phyloP scores from a whole-genome alignment of 2,113 vertebrate genomes.

The Sinocyclocheilus grahami region DNA sequence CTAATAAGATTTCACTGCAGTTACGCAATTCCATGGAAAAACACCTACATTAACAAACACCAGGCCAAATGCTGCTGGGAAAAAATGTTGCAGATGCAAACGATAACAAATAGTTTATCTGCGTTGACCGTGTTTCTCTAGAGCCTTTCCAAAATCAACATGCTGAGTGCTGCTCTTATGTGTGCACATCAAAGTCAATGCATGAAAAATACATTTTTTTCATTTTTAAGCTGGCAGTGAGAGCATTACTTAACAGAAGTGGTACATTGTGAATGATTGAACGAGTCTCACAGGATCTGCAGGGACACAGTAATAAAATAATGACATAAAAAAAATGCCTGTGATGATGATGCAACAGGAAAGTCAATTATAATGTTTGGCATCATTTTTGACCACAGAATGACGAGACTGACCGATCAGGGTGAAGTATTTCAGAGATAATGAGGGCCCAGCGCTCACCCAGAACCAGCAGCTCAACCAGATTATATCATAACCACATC shows the following conservation, averaged over 20 bases:
- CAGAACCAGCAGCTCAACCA: background rate
- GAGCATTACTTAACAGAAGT: background rate
- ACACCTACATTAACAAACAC: background rate
- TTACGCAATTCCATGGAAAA: background rate
- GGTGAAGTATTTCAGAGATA: background rate
- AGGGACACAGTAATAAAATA: no score
- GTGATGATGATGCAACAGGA: background rate
- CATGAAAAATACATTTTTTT: background rate
- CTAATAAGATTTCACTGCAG: background rate
- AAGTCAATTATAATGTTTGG: background rate
- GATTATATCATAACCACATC: conserved; percentile 7
- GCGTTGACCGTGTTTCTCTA: conserved; percentile 27
- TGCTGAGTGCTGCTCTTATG: no score
- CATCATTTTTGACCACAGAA: background rate
- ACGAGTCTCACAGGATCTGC: background rate
- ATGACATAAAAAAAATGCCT: no score
- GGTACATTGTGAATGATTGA: background rate
- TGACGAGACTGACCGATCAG: background rate
- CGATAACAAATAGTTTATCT: conserved; percentile 52
- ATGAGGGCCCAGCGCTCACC: background rate
- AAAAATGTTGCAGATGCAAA: conserved; percentile 44
- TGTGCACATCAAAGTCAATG: no score
- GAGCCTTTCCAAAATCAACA: conserved; percentile 48
- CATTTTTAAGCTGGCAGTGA: background rate
- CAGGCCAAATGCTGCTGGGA: conserved; percentile 41